A percentile compares a stretch with the other conserved stretches of the same genome.
phyloP scores from a whole-genome alignment of 2,888 invertebrate species.

The Zeuzera pyrina region DNA sequence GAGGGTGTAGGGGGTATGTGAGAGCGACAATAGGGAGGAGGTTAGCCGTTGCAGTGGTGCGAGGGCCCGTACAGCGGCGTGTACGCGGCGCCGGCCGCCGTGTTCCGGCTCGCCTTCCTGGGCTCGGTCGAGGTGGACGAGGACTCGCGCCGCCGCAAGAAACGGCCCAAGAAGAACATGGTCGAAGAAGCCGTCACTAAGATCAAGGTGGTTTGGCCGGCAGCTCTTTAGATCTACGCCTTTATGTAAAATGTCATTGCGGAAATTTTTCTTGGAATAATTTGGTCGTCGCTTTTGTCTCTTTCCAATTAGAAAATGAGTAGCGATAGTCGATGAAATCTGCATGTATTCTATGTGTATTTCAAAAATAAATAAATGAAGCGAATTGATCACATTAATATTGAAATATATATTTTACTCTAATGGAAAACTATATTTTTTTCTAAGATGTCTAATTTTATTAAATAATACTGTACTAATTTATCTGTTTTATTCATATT shows the following conservation, averaged over 20 bases:
- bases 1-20: conserved; percentile 20
- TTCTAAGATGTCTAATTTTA: no score
- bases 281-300: no score
- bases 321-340: not conserved
- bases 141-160: conserved; percentile 81
- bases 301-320: no score
- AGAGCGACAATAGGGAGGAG: conserved; percentile 38
- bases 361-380: no score
- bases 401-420: no score
- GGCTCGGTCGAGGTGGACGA: conserved; percentile 90
- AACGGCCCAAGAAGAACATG: conserved; percentile 89
- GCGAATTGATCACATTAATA: no score
- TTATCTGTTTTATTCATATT: no score
- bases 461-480: no score
- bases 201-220: conserved; percentile 80
- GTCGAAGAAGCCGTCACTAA: conserved; percentile 90
- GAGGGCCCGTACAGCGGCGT: conserved; percentile 64
- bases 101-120: conserved; percentile 87
- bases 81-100: conserved; percentile 77
- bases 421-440: no score
- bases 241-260: no score
- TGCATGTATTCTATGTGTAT: not conserved
- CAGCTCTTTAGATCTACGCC: conserved; percentile 14
- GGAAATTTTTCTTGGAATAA: no score
- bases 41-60: conserved; percentile 65